Percentiles rank a stretch among this genome's conserved stretches.
Conservation (phyloP, 2,797 vertebrate genomes). For the Gobio occitaniae region DNA sequence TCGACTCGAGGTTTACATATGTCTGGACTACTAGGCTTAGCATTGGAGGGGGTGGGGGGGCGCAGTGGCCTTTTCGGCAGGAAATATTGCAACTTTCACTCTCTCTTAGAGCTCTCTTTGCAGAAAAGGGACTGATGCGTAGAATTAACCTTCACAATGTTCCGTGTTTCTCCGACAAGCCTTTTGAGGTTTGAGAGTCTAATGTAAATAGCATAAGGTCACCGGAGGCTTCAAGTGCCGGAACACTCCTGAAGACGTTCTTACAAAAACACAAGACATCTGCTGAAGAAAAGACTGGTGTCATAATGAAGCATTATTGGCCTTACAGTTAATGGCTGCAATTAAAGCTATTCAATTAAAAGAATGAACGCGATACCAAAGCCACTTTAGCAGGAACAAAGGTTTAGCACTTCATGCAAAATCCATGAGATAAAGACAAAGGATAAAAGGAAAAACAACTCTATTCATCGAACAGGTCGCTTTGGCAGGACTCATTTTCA, state of each 20-base stretch:
- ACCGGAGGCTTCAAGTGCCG: not conserved
- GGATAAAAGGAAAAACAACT: not conserved
- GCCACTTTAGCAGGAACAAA: constrained; percentile 5
- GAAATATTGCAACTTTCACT: constrained; percentile 7
- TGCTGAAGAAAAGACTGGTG: not conserved
- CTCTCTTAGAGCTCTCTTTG: not conserved
- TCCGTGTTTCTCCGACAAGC: not conserved
- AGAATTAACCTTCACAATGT: constrained; percentile 38
- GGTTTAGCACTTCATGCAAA: not conserved
- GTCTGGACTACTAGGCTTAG: constrained; percentile 12
- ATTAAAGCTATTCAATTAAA: constrained; percentile 33
- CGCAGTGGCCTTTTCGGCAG: constrained; percentile 1
- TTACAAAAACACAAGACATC: not conserved
- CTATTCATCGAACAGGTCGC: not conserved
- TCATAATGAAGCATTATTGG: not conserved
- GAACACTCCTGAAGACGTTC: not conserved
- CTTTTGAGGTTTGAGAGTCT: constrained; percentile 5
- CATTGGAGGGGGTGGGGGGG: not conserved
- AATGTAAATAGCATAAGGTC: constrained; percentile 33
- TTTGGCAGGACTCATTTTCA: not conserved
- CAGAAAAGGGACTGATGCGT: constrained; percentile 27
- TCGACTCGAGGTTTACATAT: not conserved
- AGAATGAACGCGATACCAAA: not conserved
- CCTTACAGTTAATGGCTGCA: constrained; percentile 15
- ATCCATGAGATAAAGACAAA: not conserved